phyloP scores from a whole-genome alignment of 2,113 vertebrate genomes.

The Etheostoma spectabile region DNA sequence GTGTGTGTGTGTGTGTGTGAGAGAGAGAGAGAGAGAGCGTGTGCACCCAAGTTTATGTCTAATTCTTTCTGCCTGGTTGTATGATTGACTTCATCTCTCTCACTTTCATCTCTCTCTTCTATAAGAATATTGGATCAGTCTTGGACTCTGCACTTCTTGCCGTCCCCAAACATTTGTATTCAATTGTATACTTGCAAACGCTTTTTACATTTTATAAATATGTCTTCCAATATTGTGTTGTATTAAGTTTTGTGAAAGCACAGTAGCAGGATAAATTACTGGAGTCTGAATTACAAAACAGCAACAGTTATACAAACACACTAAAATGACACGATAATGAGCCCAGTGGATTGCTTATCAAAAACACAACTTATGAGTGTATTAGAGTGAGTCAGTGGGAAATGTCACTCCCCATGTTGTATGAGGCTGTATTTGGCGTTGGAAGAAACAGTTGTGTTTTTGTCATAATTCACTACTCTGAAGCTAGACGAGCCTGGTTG shows the following conservation, averaged over 20 bases:
- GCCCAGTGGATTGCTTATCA: neutral
- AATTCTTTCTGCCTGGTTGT: constrained; percentile 17
- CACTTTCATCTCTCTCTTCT: constrained; percentile 8
- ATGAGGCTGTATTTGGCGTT: constrained; percentile 45
- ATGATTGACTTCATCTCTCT: constrained; percentile 47
- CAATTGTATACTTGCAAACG: constrained; percentile 14
- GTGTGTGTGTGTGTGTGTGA: too few relatives aligned
- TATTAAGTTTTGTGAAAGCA: constrained; percentile 7
- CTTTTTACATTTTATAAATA: neutral
- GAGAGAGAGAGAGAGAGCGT: too few relatives aligned
- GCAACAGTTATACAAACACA: neutral
- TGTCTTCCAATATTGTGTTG: constrained; percentile 21
- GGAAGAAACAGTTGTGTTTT: constrained; percentile 7
- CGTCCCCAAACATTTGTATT: constrained; percentile 47
- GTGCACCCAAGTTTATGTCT: constrained; percentile 24
- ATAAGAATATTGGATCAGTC: constrained; percentile 61
- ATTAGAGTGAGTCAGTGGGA: neutral
- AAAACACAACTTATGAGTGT: neutral
- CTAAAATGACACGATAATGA: neutral
- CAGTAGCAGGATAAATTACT: neutral
- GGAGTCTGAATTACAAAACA: constrained; percentile 6
- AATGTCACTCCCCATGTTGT: neutral
- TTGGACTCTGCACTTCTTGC: constrained; percentile 53
- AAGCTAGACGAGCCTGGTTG: constrained; percentile 7
- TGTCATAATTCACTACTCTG: constrained; percentile 25